Percentiles rank a stretch among this genome's conserved stretches.
Evolutionary conservation across 2,113 vertebrate species (phyloP).

Genomic region (Coryphaenoides rupestris): DNA sequence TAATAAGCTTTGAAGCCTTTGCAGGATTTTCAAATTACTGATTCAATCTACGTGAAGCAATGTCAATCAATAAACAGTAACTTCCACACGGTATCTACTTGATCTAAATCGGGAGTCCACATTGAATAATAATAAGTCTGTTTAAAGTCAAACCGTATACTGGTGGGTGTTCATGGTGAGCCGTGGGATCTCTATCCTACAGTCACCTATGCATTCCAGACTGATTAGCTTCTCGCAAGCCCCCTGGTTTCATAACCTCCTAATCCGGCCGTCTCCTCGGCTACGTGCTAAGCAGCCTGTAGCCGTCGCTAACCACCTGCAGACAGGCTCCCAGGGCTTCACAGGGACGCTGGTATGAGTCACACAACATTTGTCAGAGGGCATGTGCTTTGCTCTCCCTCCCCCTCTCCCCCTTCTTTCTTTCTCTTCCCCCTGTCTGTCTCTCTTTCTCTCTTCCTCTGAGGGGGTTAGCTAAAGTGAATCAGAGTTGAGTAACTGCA

Average conservation of each 20-base stretch:
- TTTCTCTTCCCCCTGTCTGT: conserved; percentile 10
- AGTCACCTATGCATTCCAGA: too few species aligned
- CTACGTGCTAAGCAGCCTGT: neutral
- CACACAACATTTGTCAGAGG: conserved; percentile 22
- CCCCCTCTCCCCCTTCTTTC: conserved; percentile 2
- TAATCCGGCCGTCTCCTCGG: neutral
- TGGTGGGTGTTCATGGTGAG: too few species aligned
- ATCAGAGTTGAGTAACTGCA: conserved; percentile 67
- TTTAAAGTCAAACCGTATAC: too few species aligned
- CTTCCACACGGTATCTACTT: too few species aligned
- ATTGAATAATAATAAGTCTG: too few species aligned
- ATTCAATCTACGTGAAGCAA: too few species aligned
- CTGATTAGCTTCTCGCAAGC: neutral
- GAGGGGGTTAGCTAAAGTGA: neutral
- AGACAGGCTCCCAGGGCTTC: neutral
- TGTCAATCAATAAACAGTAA: too few species aligned
- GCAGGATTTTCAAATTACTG: too few species aligned
- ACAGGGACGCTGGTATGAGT: neutral
- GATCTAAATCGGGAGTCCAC: too few species aligned
- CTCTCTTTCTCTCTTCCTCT: conserved; percentile 7
- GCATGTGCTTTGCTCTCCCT: conserved; percentile 21
- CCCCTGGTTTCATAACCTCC: neutral
- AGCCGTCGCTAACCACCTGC: neutral
- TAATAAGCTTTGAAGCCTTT: too few species aligned
- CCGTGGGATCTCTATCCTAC: too few species aligned